These are phyloP conservation scores for Arenaria interpres DNA, from an alignment of 2,113 vertebrate species.

Conservation along the genomic window DNA sequence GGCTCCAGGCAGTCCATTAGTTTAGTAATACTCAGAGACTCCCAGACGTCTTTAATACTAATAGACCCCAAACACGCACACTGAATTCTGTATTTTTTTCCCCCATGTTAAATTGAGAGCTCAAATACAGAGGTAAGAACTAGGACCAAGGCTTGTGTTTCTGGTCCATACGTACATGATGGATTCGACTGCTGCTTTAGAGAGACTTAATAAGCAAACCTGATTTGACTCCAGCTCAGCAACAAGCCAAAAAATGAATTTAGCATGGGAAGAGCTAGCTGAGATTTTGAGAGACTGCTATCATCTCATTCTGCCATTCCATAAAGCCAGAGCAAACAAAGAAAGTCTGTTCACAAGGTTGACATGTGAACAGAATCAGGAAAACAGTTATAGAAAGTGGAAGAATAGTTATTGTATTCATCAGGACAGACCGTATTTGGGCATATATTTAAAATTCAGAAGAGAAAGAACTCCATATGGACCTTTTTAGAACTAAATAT, in stretches of 20 bases:
- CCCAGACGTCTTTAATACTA: neutral
- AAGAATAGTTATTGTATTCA: neutral
- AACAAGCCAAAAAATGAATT: neutral
- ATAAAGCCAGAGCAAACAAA: neutral
- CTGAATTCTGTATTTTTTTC: neutral
- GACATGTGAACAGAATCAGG: neutral
- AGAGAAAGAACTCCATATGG: neutral
- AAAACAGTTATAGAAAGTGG: neutral
- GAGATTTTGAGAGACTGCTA: neutral
- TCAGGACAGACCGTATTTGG: neutral
- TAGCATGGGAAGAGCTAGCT: neutral
- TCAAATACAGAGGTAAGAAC: neutral
- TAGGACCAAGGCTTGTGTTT: neutral
- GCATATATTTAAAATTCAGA: slow-evolving; percentile 2
- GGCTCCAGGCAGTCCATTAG: neutral
- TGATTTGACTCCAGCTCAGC: neutral
- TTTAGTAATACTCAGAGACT: neutral
- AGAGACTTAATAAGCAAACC: neutral
- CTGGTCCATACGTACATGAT: neutral
- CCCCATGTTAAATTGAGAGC: neutral
- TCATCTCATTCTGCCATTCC: neutral
- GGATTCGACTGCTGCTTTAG: neutral
- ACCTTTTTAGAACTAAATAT: slow-evolving; percentile 20
- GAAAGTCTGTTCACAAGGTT: neutral
- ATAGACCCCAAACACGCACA: neutral